A percentile compares a stretch with the other conserved stretches of the same genome.
These are phyloP conservation scores for Cataglyphis hispanica DNA, from an alignment of 1,140 invertebrate genomes.

Conservation along the genomic window DNA sequence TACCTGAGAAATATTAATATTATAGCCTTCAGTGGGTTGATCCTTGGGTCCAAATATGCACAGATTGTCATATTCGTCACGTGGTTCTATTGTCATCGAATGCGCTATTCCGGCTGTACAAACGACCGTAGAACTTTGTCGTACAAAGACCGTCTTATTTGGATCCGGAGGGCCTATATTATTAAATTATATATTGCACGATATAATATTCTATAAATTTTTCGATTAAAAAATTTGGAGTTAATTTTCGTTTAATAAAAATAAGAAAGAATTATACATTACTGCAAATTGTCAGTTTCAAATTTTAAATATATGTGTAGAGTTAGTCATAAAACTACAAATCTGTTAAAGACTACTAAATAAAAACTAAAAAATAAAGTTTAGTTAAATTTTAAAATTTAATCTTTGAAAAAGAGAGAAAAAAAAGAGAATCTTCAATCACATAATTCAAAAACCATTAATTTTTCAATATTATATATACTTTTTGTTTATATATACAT, in stretches of 20 bases:
- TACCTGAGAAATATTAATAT: conserved; percentile 84
- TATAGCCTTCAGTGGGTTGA: conserved; percentile 89
- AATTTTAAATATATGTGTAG: neutral
- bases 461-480: neutral
- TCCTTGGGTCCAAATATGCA: conserved; percentile 90
- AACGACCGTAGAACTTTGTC: conserved; percentile 95
- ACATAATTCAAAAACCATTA: neutral
- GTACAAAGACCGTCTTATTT: conserved; percentile 93
- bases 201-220: conserved; percentile 1
- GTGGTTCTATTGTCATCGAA: conserved; percentile 94
- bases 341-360: neutral
- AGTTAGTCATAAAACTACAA: neutral
- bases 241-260: neutral
- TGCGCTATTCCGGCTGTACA: conserved; percentile 93
- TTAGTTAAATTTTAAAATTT: neutral
- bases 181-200: neutral
- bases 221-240: neutral
- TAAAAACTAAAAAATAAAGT: neutral
- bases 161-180: conserved; percentile 92
- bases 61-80: conserved; percentile 96
- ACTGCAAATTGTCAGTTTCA: neutral
- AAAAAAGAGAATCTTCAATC: neutral
- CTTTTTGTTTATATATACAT: neutral
- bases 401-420: neutral
- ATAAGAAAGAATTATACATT: neutral